Conservation (phyloP, 2,797 vertebrate species). For the Megaceryle alcyon region DNA sequence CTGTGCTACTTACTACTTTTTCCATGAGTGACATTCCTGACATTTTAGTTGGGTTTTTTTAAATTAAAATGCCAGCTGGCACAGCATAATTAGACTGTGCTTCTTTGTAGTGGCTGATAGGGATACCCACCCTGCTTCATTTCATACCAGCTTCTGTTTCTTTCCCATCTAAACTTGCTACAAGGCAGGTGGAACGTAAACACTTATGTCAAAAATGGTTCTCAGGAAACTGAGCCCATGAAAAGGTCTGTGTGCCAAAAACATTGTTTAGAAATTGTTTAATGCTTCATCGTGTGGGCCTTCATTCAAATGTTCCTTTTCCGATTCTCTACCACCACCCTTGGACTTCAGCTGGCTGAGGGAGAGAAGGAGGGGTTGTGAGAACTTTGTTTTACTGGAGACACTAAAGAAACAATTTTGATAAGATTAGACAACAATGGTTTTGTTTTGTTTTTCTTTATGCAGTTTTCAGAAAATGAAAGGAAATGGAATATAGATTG, state of each 20-base stretch:
- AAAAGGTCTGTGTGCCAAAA: not conserved
- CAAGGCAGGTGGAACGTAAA: constrained; percentile 5
- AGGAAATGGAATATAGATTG: not conserved
- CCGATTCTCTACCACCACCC: not conserved
- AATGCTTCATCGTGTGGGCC: not conserved
- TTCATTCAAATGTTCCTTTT: not conserved
- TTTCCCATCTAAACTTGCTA: not conserved
- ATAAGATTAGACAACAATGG: not conserved
- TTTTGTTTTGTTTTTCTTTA: not conserved
- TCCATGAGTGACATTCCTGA: constrained; percentile 34
- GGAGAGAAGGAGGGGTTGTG: not conserved
- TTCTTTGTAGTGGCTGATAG: not conserved
- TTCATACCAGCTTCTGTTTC: not conserved
- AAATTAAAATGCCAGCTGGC: constrained; percentile 40
- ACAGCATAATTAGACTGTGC: constrained; percentile 1
- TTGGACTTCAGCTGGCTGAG: not conserved
- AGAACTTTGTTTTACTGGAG: not conserved
- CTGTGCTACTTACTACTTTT: not conserved
- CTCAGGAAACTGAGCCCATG: not conserved
- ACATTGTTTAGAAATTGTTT: not conserved
- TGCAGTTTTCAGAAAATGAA: not conserved
- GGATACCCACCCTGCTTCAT: not conserved
- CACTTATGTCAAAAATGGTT: not conserved
- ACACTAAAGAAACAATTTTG: not conserved
- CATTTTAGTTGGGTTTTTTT: not conserved